Evolutionary conservation across 2,888 invertebrate species (phyloP), one percentile per base, ranked within the genome.

Genomic region (Microplitis manilae): DNA sequence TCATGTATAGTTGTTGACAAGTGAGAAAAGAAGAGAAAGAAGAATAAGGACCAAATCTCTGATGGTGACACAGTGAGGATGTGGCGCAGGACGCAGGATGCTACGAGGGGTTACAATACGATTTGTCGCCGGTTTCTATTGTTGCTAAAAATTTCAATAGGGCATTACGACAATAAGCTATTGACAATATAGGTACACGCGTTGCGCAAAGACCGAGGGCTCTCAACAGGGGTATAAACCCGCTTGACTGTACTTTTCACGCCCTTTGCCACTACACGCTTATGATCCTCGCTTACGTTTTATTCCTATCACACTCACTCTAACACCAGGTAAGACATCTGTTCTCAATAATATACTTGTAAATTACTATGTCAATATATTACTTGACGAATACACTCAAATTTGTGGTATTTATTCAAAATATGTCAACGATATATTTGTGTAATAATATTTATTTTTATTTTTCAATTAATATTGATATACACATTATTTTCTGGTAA

Each of bases 161-260:
- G 87, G 83, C 82, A 86, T 87, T 84, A 84, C 87, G 86, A 88
- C 87, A 88, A 88, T 87, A 87, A 86, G 83, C 85, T 83, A 87
- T 87, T 86, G 87, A 86, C 86, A 84, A 84, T 83, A 80, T 80
- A 79, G 79, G 82, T 81, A 79, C 81, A 82, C 79, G 80, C 79
- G 82, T 87, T 87, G 83, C 87, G 87, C 81, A 87, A 87, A 86
- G 84, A 83, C 80, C 79, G 72, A 73, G 40, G 50, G 39, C 20
- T 68, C 20, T 20, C 67, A 59, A 64, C 38, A 50, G 60, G 76
- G 65, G 50, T 64, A 68, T 50, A 86, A 87, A 86, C 86, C 85
- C 83, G 85, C 84, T 86, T 85, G 88, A 88, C 87, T 88, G 87
- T 87, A 87, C 86, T 87, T 89, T 89, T 89, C 88, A 88, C 88